Base-by-base conservation (phyloP, 2,797 vertebrate genomes). In the Argya squamiceps region DNA sequence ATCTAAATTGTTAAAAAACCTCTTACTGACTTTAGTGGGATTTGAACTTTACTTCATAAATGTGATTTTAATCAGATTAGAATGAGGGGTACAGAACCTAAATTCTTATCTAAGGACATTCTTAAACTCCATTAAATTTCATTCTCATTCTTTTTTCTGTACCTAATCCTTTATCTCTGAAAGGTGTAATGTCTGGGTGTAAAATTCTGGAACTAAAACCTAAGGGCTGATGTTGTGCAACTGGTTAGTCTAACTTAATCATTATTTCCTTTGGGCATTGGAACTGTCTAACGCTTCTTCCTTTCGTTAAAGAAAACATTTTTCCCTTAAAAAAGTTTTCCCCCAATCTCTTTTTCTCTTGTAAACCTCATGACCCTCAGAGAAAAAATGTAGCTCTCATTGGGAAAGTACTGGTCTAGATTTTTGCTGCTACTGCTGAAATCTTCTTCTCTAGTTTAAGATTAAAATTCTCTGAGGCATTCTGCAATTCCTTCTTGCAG, bases 371-470 rank as follows among this genome's bases (percentile, higher is more conserved):
- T n/a, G 58, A 88, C 75, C 65, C 78, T 89, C 87, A 77, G 65
- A 92, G 79, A 89, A 93, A 93, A 92, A 78, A 69, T 69, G 41
- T 59, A 78, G 73, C 62, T 96, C 50, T 92, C 62, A 67, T 71
- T 95, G 67, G 79, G 58, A 95, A 94, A 87, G 32, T 97, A 84
- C 85, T 84, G 55, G 69, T 89, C 59, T 67, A 87, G 71, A 82
- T 93, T 93, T 96, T 96, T 94, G 94, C 91, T 95, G 89, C 94
- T 97, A 53, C 73, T 94, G 89, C 85, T 92, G 69, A 93, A 95
- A 89, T 93, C 73, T 68, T 73, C 30, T 64, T 77, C n/a, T 87
- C 17, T 73, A 49, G 23, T 84, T 84, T 81, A 52, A 83, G 49
- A 77, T 52, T 53, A 41, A 77, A 89, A 89, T 75, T 87, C 24